Base-by-base conservation (phyloP, 2,113 vertebrate species). In the Clarias gariepinus region DNA sequence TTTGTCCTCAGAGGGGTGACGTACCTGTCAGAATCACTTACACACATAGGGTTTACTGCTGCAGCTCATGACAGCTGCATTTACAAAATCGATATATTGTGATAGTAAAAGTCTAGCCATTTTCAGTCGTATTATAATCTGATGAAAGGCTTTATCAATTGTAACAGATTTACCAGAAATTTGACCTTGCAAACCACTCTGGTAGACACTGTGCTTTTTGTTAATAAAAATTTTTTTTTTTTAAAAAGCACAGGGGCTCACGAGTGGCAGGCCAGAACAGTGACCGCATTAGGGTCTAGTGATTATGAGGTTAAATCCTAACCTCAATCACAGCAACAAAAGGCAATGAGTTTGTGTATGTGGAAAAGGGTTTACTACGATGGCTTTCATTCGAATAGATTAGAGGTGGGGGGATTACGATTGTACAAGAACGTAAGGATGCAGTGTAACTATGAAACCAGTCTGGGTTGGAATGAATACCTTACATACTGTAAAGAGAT, bases 1-100 rank as follows among this genome's bases (percentile, higher is more conserved):
- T 78, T 25, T 86, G 58, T 80, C 36, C 82, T 77, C 66, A 53
- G 33, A 84, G 82, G 47, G 79, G 57, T 57, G 53, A 68, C 71
- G 53, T 73, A 81, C 13, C 81, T 74, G 76, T 57, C 76, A 74
- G 21, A 73, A 68, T 64, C 66, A 79, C 79, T 84, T 82, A 83
- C 69, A 69, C 66, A 63, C 76, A 58, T 53, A 25, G 28, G 33
- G 63, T 74, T 82, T 76, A 84, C 77, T 73, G 52, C 55, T 53
- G 47, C 83, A 78, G 69, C 71, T 33, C 11, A 55, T 4, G 2
- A 81, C 78, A 41, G 19, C 57, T 41, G 57, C 33, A 53, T 61
- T 61, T 61, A 81, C 9, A 80, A 28, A 28, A 60, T 61, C 30
- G 18, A 61, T 81, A 58, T 41, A 28, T 23, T 2, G 33, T 4